A percentile compares a stretch with the other conserved stretches of the same genome.
Evolutionary conservation across 2,113 vertebrate species (phyloP).

Genomic region (Trematocara macrostoma): DNA sequence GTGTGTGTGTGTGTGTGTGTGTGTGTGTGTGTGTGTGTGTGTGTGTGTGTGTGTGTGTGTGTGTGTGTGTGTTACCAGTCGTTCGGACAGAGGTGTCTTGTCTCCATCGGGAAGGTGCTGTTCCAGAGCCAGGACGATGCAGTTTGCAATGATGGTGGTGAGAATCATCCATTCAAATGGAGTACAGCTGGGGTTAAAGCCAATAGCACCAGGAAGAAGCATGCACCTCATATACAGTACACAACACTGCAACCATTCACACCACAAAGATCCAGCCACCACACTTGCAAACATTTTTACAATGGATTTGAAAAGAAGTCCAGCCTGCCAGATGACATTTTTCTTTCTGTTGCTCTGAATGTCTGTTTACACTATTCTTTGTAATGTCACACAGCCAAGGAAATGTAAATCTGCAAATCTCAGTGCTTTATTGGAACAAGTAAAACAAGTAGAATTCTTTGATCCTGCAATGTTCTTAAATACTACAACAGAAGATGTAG

Average conservation of each 20-base stretch:
- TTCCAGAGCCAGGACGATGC: constrained; percentile 74
- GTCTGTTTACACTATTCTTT: not conserved
- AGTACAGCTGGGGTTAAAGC: constrained; percentile 67
- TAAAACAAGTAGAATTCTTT: not conserved
- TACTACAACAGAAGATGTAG: not conserved
- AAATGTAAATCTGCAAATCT: not conserved
- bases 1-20: no score
- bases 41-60: not conserved
- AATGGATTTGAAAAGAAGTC: not conserved
- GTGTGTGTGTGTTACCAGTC: constrained; percentile 59
- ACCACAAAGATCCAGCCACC: not conserved
- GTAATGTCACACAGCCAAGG: not conserved
- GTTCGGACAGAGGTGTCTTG: constrained; percentile 75
- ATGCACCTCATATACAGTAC: not conserved
- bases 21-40: no score
- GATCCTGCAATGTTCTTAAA: not conserved
- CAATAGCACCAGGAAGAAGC: not conserved
- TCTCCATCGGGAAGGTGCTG: constrained; percentile 73
- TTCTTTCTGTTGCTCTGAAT: not conserved
- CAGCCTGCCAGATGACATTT: not conserved
- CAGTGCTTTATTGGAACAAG: not conserved
- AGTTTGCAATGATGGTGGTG: constrained; percentile 76
- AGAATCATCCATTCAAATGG: constrained; percentile 79
- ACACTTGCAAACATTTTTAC: not conserved
- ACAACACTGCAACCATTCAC: not conserved